A percentile compares a stretch with the other conserved stretches of the same genome.
phyloP scores from a whole-genome alignment of 2,888 invertebrate species.

The Heliconius ismenius region DNA sequence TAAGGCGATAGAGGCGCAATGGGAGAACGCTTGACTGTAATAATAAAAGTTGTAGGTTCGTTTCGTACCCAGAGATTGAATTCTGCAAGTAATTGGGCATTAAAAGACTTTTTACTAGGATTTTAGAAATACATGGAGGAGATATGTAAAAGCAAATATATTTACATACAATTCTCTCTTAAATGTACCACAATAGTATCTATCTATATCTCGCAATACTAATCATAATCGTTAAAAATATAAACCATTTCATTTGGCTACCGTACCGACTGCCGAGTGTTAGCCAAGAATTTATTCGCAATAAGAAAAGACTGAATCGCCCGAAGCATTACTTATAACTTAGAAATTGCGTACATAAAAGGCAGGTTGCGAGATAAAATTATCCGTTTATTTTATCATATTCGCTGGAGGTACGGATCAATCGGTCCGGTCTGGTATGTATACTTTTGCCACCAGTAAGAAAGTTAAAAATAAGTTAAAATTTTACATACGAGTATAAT shows the following conservation, averaged over 20 bases:
- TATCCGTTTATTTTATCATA: slow-evolving; percentile 21
- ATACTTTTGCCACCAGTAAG: slow-evolving; percentile 6
- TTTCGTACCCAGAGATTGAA: too few species aligned
- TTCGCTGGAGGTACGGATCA: slow-evolving; percentile 49
- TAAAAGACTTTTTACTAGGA: too few species aligned
- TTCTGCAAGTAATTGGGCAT: too few species aligned
- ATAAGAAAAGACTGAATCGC: slow-evolving; percentile 66
- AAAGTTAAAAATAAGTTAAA: not conserved
- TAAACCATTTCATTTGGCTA: slow-evolving; percentile 51
- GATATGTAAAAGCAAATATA: too few species aligned
- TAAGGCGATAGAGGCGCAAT: too few species aligned
- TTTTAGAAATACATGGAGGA: too few species aligned
- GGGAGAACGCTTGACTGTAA: too few species aligned
- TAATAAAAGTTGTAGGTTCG: too few species aligned
- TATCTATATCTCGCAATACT: not conserved
- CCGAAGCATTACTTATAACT: slow-evolving; percentile 63
- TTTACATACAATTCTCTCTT: not conserved
- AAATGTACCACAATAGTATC: not conserved
- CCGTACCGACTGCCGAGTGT: slow-evolving; percentile 57
- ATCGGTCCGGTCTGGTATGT: slow-evolving; percentile 50
- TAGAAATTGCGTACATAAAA: slow-evolving; percentile 29
- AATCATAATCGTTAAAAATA: slow-evolving; percentile 18
- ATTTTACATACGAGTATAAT: too few species aligned
- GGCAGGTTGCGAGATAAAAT: slow-evolving; percentile 18
- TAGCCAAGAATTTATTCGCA: slow-evolving; percentile 65